Evolutionary conservation across 1,140 invertebrate genomes (phyloP).

Genomic region (Pentalonia nigronervosa): DNA sequence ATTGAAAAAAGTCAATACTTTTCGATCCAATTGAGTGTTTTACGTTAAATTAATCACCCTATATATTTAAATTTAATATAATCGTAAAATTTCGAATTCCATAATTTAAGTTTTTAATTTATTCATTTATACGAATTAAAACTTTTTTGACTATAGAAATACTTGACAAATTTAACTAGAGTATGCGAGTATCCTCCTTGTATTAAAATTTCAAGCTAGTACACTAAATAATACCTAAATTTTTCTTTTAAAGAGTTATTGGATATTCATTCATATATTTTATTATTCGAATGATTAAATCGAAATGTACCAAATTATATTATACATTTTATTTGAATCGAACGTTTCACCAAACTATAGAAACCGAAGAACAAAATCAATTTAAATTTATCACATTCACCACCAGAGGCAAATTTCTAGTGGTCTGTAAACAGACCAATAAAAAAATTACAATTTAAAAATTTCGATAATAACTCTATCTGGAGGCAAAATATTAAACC

Average conservation of each 20-base stretch:
- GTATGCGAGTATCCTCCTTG: no score
- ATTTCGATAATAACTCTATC: neutral
- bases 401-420: neutral
- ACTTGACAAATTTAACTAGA: neutral
- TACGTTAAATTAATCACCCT: no score
- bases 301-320: neutral
- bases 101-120: no score
- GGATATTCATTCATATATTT: neutral
- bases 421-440: neutral
- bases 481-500: neutral
- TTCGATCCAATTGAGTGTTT: no score
- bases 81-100: no score
- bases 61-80: no score
- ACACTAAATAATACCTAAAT: neutral
- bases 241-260: neutral
- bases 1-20: no score
- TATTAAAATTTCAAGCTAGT: no score
- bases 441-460: neutral
- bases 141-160: neutral
- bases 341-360: neutral
- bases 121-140: no score
- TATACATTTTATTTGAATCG: neutral
- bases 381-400: neutral
- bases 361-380: neutral
- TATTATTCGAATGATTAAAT: neutral